Base-by-base conservation (phyloP, 2,797 vertebrate species). In the Peromyscus eremicus region DNA sequence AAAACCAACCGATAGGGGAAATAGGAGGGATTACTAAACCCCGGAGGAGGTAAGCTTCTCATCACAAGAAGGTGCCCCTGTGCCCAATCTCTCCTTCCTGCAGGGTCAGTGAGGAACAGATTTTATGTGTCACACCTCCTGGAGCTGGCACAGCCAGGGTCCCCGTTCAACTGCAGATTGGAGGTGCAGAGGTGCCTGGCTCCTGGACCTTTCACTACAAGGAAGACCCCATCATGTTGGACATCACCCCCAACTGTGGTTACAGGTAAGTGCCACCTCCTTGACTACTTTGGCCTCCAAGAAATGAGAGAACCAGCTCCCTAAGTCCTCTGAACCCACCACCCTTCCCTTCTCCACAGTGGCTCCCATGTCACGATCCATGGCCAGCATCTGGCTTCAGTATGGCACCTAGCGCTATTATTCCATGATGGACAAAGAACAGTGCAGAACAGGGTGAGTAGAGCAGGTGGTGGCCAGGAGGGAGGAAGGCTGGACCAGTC, bases 381-480 rank as follows among this genome's bases (percentile, higher is more conserved):
- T 0, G 99, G 99, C 66, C 98, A 98, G 95, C 99, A 99, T 98
- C 98, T 99, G 98, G 99, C 99, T 97, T 99, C 99, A 0, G 99
- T 99, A 5, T 99, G 99, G 95, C 98, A 98, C 0, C 98, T 99
- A 29, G 98, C 98, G 43, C 98, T 99, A 77, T 98, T 76, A 79
- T 99, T 99, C 66, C 98, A 98, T 27, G 94, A 98, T 2, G 66
- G 60, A 0, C 32, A 73, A 0, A 32, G 21, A 46, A 64, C 10
- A 4, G 98, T 96, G 0, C 11, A 96, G 60, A 94, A 75, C 71
- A 70, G n/a, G 2, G 99, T 99, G 96, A 98, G 98, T 2, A 98
- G 96, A 98, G 98, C 2, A 5, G 75, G 21, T 0, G 2, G 23
- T 73, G 29, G 52, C 62, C 68, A 12, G 82, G 55, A 68, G 71